These are phyloP conservation scores for Mus musculus DNA, from an alignment of 2,113 vertebrate species.

Conservation along the genomic window DNA sequence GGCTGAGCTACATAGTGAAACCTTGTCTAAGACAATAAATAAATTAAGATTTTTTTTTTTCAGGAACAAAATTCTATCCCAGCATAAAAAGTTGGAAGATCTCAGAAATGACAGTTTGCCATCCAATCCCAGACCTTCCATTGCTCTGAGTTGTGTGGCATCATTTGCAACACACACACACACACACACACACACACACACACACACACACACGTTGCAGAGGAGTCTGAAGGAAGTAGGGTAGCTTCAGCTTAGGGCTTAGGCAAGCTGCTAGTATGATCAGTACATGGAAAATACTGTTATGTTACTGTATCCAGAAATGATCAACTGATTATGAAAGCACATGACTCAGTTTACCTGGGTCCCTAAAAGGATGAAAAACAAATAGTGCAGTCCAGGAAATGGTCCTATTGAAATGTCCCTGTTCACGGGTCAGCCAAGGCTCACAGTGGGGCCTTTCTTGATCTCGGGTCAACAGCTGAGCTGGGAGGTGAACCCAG, in stretches of 20 bases:
- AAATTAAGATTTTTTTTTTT: background rate
- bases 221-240: too few relatives aligned
- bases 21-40: background rate
- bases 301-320: background rate
- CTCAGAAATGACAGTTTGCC: background rate
- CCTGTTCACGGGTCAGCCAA: background rate
- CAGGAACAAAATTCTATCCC: background rate
- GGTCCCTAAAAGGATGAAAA: background rate
- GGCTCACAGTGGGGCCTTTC: background rate
- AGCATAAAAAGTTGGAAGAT: background rate
- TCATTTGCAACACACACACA: background rate
- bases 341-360: background rate
- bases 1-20: background rate
- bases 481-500: background rate
- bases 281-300: background rate
- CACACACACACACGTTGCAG: too few relatives aligned
- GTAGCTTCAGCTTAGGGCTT: background rate
- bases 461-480: background rate
- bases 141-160: background rate
- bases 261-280: background rate
- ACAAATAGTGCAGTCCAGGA: background rate
- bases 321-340: background rate
- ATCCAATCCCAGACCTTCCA: background rate
- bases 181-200: too few relatives aligned
- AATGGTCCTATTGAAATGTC: background rate